These are phyloP conservation scores for Agriopis marginaria DNA, from an alignment of 2,888 invertebrate species.

Conservation along the genomic window DNA sequence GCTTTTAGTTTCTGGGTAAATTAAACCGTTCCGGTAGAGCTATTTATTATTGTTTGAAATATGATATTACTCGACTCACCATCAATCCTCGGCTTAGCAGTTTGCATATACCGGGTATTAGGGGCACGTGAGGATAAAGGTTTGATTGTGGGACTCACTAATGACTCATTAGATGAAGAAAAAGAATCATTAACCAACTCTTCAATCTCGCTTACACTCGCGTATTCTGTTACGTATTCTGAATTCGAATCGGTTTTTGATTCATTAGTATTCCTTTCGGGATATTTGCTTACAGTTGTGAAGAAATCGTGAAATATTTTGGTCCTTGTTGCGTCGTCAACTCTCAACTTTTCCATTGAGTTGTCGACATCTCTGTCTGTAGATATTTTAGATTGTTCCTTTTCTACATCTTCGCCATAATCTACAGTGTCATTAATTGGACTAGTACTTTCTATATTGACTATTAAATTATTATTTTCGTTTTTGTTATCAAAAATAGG, in stretches of 20 bases:
- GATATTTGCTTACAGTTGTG: conserved; percentile 70
- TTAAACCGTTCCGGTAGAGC: not conserved
- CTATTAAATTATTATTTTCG: conserved; percentile 6
- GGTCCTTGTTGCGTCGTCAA: conserved; percentile 71
- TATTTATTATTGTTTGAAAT: not conserved
- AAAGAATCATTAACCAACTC: conserved; percentile 36
- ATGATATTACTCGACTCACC: conserved; percentile 35
- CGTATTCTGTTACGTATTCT: conserved; percentile 27
- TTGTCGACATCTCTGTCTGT: conserved; percentile 50
- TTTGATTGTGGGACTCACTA: conserved; percentile 21
- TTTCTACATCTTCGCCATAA: conserved; percentile 28
- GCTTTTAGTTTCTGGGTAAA: too few species aligned
- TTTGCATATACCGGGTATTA: conserved; percentile 34
- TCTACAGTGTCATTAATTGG: conserved; percentile 40
- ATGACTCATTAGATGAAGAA: conserved; percentile 35
- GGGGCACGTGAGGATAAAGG: conserved; percentile 29
- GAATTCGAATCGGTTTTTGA: conserved; percentile 24
- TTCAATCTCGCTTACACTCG: conserved; percentile 24
- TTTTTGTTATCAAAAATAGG: conserved; percentile 8
- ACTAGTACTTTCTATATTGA: conserved; percentile 9
- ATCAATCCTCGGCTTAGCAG: conserved; percentile 35
- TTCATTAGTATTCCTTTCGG: conserved; percentile 36
- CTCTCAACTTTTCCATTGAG: conserved; percentile 71
- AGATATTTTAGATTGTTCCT: conserved; percentile 18
- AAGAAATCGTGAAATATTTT: conserved; percentile 78